Conservation (phyloP, 1,140 invertebrate genomes). For the Dreissena rostriformis region DNA sequence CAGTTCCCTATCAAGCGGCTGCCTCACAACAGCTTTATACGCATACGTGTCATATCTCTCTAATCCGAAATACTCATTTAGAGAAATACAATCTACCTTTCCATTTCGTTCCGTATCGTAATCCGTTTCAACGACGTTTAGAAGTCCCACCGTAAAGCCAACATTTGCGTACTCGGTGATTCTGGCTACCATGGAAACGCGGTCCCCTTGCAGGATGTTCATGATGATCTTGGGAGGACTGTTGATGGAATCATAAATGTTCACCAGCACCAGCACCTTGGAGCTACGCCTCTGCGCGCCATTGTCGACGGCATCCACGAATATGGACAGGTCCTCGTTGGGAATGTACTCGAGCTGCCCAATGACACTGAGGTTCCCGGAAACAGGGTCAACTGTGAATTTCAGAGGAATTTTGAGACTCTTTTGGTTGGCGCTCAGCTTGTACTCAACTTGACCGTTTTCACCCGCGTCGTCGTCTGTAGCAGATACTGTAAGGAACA, state of each 20-base stretch:
- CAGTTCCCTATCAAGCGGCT: conserved; percentile 89
- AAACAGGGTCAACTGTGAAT: conserved; percentile 26
- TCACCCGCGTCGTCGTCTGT: conserved; percentile 70
- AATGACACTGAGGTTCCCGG: conserved; percentile 48
- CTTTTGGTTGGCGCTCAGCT: conserved; percentile 58
- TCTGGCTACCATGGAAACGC: conserved; percentile 51
- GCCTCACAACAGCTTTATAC: conserved; percentile 77
- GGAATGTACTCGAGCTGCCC: conserved; percentile 61
- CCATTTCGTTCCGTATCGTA: conserved; percentile 73
- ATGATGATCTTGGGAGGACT: conserved; percentile 75
- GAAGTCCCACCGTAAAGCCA: conserved; percentile 73
- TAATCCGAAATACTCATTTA: conserved; percentile 68
- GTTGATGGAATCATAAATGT: conserved; percentile 76
- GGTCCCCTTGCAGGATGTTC: conserved; percentile 56
- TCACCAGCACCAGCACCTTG: conserved; percentile 67
- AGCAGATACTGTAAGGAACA: conserved; percentile 68
- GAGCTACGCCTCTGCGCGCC: conserved; percentile 57
- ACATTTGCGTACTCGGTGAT: conserved; percentile 72
- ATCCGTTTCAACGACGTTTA: conserved; percentile 67
- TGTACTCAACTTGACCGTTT: conserved; percentile 72
- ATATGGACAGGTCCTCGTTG: conserved; percentile 57
- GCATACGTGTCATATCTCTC: conserved; percentile 71
- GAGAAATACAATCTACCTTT: conserved; percentile 70
- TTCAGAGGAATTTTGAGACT: conserved; percentile 34
- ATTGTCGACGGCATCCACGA: conserved; percentile 65